Evolutionary conservation across 2,113 vertebrate species (phyloP).

Genomic region (Callorhinus ursinus): DNA sequence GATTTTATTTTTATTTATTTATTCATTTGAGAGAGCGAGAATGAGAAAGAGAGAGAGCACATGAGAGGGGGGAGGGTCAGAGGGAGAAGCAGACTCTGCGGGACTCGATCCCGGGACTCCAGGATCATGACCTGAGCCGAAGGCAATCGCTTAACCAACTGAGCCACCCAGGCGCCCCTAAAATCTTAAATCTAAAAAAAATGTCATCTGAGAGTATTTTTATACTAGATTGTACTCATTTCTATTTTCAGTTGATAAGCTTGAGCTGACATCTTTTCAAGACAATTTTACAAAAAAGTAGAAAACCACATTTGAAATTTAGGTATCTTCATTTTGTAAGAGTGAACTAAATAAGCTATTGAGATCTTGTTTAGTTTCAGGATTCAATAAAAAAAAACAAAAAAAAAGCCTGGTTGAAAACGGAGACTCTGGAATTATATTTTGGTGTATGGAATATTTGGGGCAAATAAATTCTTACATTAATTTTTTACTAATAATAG

Average conservation of each 20-base stretch:
- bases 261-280: not conserved
- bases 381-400: not conserved
- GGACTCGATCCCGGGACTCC: too few species aligned
- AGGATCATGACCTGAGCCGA: too few species aligned
- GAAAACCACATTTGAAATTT: not conserved
- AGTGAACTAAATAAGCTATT: not conserved
- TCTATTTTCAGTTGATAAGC: not conserved
- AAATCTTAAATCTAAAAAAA: not conserved
- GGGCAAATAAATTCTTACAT: not conserved
- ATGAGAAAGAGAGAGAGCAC: too few species aligned
- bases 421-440: not conserved
- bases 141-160: too few species aligned
- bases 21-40: too few species aligned
- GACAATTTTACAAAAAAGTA: slow-evolving; percentile 23
- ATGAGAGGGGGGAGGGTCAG: too few species aligned
- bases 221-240: not conserved
- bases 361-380: not conserved
- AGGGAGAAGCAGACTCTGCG: too few species aligned
- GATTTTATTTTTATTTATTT: too few species aligned
- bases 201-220: not conserved
- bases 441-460: not conserved
- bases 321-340: not conserved
- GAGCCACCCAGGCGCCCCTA: too few species aligned
- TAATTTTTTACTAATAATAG: slow-evolving; percentile 26
- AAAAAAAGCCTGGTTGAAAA: not conserved